These are phyloP conservation scores for Mormyrus hasselquistii DNA, from an alignment of 2,797 vertebrate genomes.

Conservation along the genomic window DNA sequence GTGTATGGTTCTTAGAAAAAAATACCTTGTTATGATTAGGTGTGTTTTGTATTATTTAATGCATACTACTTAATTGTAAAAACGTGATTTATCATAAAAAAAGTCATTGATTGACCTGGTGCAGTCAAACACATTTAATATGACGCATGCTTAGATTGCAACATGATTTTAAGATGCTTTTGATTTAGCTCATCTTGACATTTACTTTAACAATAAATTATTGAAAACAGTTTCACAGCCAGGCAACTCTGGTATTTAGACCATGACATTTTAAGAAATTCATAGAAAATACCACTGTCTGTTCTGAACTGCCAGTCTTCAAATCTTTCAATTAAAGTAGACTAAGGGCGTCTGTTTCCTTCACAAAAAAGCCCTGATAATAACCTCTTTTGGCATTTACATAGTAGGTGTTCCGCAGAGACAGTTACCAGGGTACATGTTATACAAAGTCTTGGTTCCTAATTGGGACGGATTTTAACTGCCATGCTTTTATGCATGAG, in stretches of 20 bases:
- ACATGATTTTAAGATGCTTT: constrained; percentile 19
- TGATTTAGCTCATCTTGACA: constrained; percentile 22
- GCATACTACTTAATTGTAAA: not conserved
- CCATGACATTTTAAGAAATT: constrained; percentile 54
- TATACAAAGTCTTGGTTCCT: constrained; percentile 54
- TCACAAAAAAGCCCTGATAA: constrained; percentile 53
- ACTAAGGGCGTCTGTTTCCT: constrained; percentile 50
- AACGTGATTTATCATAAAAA: not conserved
- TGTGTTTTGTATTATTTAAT: not conserved
- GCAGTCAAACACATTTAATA: not conserved
- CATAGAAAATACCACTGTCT: constrained; percentile 30
- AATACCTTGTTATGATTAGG: not conserved
- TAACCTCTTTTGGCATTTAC: constrained; percentile 66
- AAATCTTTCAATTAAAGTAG: constrained; percentile 60
- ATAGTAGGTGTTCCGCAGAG: constrained; percentile 43
- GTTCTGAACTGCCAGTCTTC: constrained; percentile 36
- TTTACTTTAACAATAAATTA: constrained; percentile 23
- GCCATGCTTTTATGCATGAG: constrained; percentile 51
- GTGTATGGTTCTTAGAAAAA: not conserved
- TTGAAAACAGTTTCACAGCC: constrained; percentile 21
- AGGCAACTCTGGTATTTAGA: constrained; percentile 32
- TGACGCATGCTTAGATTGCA: not conserved
- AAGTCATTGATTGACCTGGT: not conserved
- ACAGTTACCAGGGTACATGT: constrained; percentile 41
- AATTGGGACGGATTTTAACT: constrained; percentile 60